Conservation (phyloP, 2,797 vertebrate species). For the Otus scops region DNA sequence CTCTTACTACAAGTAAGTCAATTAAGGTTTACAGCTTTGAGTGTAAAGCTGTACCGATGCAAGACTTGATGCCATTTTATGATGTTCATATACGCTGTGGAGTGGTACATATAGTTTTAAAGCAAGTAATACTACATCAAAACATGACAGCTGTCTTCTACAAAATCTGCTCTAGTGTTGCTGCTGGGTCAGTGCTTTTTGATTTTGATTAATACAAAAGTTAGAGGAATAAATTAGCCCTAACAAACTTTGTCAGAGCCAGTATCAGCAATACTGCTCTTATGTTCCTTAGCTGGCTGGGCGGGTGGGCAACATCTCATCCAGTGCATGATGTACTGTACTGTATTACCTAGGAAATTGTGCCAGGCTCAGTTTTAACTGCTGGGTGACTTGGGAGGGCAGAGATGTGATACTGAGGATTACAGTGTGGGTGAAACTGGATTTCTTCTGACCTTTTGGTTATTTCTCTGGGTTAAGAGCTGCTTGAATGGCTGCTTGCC, state of each 20-base stretch:
- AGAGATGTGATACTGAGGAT: not conserved
- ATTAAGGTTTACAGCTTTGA: not conserved
- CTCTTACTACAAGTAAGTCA: not conserved
- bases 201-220: not conserved
- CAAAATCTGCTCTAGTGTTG: not conserved
- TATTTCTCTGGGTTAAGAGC: constrained; percentile 1
- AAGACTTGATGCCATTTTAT: not conserved
- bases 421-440: not conserved
- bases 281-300: not conserved
- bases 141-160: not conserved
- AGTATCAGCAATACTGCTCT: not conserved
- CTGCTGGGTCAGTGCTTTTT: not conserved
- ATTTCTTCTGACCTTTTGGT: not conserved
- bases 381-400: not conserved
- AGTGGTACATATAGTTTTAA: not conserved
- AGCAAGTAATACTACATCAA: not conserved
- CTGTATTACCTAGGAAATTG: not conserved
- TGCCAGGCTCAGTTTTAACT: not conserved
- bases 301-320: fast-evolving
- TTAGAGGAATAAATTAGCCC: not conserved
- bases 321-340: not conserved
- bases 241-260: not conserved
- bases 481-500: not conserved
- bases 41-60: not conserved
- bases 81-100: fast-evolving